Conservation (phyloP, 2,888 invertebrate species). For the Blastobasis adustella region DNA sequence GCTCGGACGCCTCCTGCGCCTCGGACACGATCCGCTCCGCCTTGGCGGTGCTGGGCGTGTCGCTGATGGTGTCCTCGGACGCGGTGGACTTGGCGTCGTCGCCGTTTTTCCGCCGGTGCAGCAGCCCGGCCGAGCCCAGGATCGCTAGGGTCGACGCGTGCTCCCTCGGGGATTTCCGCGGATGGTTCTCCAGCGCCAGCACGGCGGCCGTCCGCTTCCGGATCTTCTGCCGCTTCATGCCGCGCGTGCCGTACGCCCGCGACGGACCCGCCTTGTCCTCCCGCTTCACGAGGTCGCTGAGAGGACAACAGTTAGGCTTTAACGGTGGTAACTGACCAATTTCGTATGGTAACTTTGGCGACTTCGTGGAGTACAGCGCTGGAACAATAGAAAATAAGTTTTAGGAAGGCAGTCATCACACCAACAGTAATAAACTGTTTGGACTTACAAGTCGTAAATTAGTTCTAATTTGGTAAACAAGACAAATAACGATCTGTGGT, state of each 20-base stretch:
- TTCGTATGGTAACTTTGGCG: slow-evolving; percentile 85
- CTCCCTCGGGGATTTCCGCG: slow-evolving; percentile 89
- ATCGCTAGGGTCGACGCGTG: slow-evolving; percentile 92
- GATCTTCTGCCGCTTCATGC: slow-evolving; percentile 53
- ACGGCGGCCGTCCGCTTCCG: slow-evolving; percentile 45
- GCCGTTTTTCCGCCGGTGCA: slow-evolving; percentile 66
- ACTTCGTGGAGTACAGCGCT: slow-evolving; percentile 74
- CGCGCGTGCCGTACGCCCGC: slow-evolving; percentile 55
- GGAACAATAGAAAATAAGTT: slow-evolving; percentile 31
- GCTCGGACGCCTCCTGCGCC: slow-evolving; percentile 50
- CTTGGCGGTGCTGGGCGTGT: slow-evolving; percentile 43
- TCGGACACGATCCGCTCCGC: slow-evolving; percentile 44
- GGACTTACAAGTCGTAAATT: neutral
- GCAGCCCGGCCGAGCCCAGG: slow-evolving; percentile 77
- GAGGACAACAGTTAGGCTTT: slow-evolving; percentile 71
- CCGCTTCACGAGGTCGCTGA: slow-evolving; percentile 60
- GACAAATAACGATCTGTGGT: slow-evolving; percentile 11
- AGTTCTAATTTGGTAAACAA: too few relatives aligned
- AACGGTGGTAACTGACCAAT: slow-evolving; percentile 78
- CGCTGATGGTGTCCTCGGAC: slow-evolving; percentile 60
- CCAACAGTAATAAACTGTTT: neutral
- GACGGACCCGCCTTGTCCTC: slow-evolving; percentile 57
- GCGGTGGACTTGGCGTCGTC: slow-evolving; percentile 65
- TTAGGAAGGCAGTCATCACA: neutral
- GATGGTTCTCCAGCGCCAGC: slow-evolving; percentile 69